Conservation (phyloP, 2,888 invertebrate genomes). For the Acanthosepion esculentum region DNA sequence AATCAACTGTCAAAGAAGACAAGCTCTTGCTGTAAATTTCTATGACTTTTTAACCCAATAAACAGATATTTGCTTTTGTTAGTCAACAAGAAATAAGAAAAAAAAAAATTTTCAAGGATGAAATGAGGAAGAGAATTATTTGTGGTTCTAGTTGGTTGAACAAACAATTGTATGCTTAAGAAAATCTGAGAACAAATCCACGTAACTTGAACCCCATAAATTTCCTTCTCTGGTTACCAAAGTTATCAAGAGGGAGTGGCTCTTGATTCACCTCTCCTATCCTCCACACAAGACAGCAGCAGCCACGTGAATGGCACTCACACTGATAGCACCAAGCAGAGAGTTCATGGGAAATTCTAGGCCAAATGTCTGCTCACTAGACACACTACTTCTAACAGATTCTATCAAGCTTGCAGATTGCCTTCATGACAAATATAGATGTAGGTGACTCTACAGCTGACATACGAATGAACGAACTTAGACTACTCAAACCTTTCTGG, state of each 20-base stretch:
- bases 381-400: neutral
- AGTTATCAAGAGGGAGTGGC: neutral
- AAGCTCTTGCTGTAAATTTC: neutral
- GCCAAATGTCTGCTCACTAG: constrained; percentile 33
- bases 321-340: neutral
- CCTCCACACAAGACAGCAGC: neutral
- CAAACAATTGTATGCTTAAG: neutral
- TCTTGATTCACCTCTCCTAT: constrained; percentile 33
- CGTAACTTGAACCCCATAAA: too few relatives aligned
- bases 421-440: constrained; percentile 33
- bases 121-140: constrained; percentile 33
- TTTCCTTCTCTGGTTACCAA: neutral
- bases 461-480: neutral
- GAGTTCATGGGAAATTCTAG: neutral
- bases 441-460: constrained; percentile 17
- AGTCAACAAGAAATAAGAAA: neutral
- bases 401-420: neutral
- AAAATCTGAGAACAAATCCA: too few relatives aligned
- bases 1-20: neutral
- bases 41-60: neutral
- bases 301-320: constrained; percentile 22
- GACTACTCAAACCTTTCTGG: neutral
- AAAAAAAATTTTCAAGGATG: too few relatives aligned
- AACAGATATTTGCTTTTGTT: neutral
- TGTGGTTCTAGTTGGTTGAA: neutral